Conservation (phyloP, 1,140 invertebrate genomes). For the Magallana ariakensis region DNA sequence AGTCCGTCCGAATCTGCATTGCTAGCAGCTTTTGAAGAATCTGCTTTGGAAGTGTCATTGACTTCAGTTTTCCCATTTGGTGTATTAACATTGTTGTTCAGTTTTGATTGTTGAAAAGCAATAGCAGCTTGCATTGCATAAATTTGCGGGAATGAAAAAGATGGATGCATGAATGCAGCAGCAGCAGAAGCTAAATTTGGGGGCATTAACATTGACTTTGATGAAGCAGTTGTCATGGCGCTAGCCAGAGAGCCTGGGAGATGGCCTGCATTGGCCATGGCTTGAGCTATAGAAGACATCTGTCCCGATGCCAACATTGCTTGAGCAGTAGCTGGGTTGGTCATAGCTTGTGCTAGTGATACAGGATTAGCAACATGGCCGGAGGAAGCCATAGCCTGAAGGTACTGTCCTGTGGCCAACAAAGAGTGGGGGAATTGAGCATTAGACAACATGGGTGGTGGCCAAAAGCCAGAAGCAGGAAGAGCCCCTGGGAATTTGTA, state of each 20-base stretch:
- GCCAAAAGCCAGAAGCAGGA: constrained; percentile 21
- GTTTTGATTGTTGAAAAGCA: constrained; percentile 34
- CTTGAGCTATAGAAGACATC: constrained; percentile 2
- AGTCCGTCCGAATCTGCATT: neutral
- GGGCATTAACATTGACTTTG: neutral
- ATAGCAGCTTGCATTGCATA: constrained; percentile 13
- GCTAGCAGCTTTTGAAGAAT: neutral
- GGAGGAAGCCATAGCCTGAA: constrained; percentile 18
- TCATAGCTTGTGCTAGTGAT: neutral
- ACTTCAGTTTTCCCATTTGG: neutral
- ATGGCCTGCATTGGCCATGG: constrained; percentile 18
- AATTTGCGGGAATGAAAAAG: constrained; percentile 16
- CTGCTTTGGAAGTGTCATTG: neutral
- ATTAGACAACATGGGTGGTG: constrained; percentile 1
- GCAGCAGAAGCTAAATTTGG: neutral
- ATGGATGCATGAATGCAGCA: constrained; percentile 29
- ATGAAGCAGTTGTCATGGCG: neutral
- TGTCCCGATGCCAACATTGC: constrained; percentile 26
- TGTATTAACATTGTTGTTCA: constrained; percentile 15
- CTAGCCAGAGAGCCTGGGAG: neutral
- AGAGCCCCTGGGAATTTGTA: constrained; percentile 3
- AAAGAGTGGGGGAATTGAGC: constrained; percentile 12
- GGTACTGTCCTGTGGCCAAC: constrained; percentile 2
- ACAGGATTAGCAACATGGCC: neutral
- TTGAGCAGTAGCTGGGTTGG: constrained; percentile 23